These are phyloP conservation scores for Pagrus major DNA, from an alignment of 2,113 vertebrate genomes.

Conservation along the genomic window DNA sequence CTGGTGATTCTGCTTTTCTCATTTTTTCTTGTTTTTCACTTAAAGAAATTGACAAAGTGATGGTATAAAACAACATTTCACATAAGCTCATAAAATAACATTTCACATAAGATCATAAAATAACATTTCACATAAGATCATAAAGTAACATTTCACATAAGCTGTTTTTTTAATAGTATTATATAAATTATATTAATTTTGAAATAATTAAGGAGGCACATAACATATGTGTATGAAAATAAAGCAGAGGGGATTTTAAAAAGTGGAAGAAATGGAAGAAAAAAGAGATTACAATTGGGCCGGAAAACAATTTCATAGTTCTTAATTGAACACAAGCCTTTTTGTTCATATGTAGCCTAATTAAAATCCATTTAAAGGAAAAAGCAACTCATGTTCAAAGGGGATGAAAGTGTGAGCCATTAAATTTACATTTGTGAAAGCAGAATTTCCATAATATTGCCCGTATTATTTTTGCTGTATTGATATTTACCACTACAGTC, in stretches of 20 bases:
- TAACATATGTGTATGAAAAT: background rate
- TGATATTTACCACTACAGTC: background rate
- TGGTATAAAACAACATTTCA: background rate
- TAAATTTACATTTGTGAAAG: too few relatives aligned
- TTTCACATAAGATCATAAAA: too few relatives aligned
- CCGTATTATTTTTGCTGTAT: background rate
- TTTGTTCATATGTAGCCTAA: background rate
- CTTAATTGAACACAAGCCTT: too few relatives aligned
- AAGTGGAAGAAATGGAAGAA: background rate
- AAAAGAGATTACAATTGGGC: too few relatives aligned
- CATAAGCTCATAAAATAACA: background rate
- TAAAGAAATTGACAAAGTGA: background rate
- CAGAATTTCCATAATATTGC: too few relatives aligned
- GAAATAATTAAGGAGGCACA: too few relatives aligned
- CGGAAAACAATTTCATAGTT: too few relatives aligned
- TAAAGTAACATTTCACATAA: too few relatives aligned
- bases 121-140: too few relatives aligned
- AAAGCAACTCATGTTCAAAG: too few relatives aligned
- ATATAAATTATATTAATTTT: background rate
- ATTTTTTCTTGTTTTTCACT: too few relatives aligned
- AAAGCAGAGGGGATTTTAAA: background rate
- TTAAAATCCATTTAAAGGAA: background rate
- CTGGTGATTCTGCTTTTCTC: background rate
- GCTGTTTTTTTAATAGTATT: background rate
- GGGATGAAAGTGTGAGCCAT: background rate